Percentiles rank a stretch among this genome's conserved stretches.
phyloP scores from a whole-genome alignment of 2,888 invertebrate species.

The Drosophila anomelani region DNA sequence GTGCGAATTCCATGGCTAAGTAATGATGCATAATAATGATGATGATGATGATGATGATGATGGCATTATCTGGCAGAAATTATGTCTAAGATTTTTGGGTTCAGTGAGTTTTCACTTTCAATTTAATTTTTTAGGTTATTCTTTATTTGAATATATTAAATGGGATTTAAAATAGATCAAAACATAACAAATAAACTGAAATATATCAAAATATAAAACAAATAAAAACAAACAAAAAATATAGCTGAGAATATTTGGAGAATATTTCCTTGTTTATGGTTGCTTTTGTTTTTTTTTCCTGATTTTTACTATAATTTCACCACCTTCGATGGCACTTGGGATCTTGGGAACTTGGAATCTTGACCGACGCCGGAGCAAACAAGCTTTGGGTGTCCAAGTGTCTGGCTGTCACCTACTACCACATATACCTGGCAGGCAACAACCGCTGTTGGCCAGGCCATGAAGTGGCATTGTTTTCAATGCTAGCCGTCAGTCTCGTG shows the following conservation, averaged over 20 bases:
- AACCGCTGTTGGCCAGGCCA: constrained; percentile 5
- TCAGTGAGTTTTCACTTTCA: too few relatives aligned
- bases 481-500: constrained; percentile 64
- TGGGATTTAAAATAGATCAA: too few relatives aligned
- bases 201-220: too few relatives aligned
- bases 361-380: neutral
- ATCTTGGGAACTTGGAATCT: neutral
- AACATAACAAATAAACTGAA: too few relatives aligned
- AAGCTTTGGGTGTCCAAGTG: neutral
- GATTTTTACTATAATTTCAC: neutral
- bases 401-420: constrained; percentile 5
- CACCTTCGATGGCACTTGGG: neutral
- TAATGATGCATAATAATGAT: constrained; percentile 6
- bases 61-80: neutral
- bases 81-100: neutral
- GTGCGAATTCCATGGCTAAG: neutral
- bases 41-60: neutral
- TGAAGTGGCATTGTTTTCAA: constrained; percentile 26
- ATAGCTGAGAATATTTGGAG: too few relatives aligned
- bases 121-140: too few relatives aligned
- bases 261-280: neutral
- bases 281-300: neutral
- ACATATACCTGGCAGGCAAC: neutral
- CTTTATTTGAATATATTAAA: too few relatives aligned
- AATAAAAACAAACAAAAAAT: too few relatives aligned